Base-by-base conservation (phyloP, 2,113 vertebrate species). In the Aramus guarauna region DNA sequence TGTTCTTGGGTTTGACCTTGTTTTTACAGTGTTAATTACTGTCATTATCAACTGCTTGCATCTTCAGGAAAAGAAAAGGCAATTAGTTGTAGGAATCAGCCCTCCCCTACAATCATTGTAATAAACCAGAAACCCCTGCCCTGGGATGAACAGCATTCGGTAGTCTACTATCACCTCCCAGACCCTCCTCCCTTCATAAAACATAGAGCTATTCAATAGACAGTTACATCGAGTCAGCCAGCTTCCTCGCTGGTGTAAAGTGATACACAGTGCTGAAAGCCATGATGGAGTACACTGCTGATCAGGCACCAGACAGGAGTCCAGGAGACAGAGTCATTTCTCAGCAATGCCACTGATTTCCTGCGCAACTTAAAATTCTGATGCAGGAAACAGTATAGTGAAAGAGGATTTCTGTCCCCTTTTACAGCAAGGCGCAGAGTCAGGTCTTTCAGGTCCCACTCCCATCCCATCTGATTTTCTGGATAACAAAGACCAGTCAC, bases 1-100 rank as follows among this genome's bases (percentile, higher is more conserved):
- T 67, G 83, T 92, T 94, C 87, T 96, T 79, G 58, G 45, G 39
- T 83, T 92, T 92, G 96, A 97, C 96, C 97, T 97, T 95, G 88
- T 91, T 95, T 91, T 88, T 36, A 23, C 60, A 24, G 75, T 74
- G 83, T 96, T 97, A 97, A 97, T 97, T 95, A 96, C 81, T 67
- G 78, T 79, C 90, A 95, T 90, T 97, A 97, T 90, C 94, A 94
- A 90, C 85, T 58, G 85, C 95, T 94, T 89, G 91, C 91, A 96
- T 95, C 93, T 96, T 93, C 81, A 76, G 68, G 60, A 47, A 72
- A 76, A 83, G 78, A 90, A 92, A 80, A 91, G 71, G 71, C 91
- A 92, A 69, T 90, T 92, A 94, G 60, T 76, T 90, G 86, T 92
- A 92, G 73, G 81, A 79, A 94, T 39, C 41, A 92, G 63, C 90